Evolutionary conservation across 2,888 invertebrate genomes (phyloP), one percentile per base, ranked within the genome.

Genomic region (Dimorphilus gyrociliatus): DNA sequence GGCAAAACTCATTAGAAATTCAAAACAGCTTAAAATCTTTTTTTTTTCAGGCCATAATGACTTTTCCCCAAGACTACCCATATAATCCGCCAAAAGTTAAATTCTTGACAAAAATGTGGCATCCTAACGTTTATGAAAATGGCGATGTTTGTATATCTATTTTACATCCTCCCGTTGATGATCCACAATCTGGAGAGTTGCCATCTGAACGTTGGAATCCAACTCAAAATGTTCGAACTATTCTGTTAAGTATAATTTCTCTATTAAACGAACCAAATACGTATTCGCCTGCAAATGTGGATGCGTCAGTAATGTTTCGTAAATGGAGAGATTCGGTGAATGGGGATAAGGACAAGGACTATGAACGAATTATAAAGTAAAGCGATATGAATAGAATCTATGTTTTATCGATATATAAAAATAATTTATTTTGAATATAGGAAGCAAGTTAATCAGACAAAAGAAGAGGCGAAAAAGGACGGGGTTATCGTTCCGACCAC

Each of bases 141-240:
- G 97, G 97, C 27, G 94, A 99, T 65, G 72, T 99, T 35, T 97
- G 97, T 69, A 97, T 97, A 71, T 92, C 92, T 46, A 99, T 99
- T 62, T 72, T 97, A 39, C 97, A 99, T 66, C 92, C 97, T 36
- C 94, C 97, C 13, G 80, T 92, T 34, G 94, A 99, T 66, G 97
- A 99, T 68, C 94, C 97, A 21, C 94, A 94, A 60, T 90, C 88
- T 50, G 97, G 97, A 16, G 97, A 97, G 65, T 66, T 94, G 52
- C 90, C 97, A 1, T 94, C 92, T 67, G 97, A 97, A 67, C 78
- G 97, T 64, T 97, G 97, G 97, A 99, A 99, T 72, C 97, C 97
- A 32, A 99, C 97, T 45, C 97, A 99, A 69, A 94, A 85, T 56
- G 94, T 97, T 37, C 50, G 60, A 63, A 99, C 97, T 30, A 88